Percentiles rank a stretch among this genome's conserved stretches.
Evolutionary conservation across 2,888 invertebrate species (phyloP).

Genomic region (Shargacucullia verbasci): DNA sequence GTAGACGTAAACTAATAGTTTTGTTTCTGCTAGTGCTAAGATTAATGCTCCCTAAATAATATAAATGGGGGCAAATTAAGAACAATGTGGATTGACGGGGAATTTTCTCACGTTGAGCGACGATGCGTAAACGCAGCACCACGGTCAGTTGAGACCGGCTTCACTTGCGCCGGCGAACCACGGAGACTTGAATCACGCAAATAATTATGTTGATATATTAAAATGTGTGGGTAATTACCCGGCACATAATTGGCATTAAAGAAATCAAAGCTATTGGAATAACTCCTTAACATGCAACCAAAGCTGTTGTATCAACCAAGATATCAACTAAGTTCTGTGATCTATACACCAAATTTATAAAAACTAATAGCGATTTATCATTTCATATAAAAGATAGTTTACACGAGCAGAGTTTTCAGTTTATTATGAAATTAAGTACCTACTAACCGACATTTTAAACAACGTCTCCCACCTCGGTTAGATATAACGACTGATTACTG

Average conservation of each 20-base stretch:
- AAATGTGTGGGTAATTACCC: conserved; percentile 51
- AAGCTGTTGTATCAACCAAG: neutral
- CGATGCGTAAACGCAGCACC: conserved; percentile 80
- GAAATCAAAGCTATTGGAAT: conserved; percentile 27
- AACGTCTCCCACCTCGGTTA: too few relatives aligned
- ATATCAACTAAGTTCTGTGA: too few relatives aligned
- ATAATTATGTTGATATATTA: conserved; percentile 53
- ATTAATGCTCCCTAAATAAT: conserved; percentile 63
- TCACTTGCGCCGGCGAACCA: conserved; percentile 67
- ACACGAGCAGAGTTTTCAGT: too few relatives aligned
- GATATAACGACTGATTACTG: too few relatives aligned
- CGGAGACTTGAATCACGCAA: conserved; percentile 72
- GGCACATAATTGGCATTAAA: conserved; percentile 36
- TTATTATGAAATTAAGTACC: too few relatives aligned
- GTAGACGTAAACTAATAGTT: conserved; percentile 18
- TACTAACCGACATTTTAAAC: too few relatives aligned
- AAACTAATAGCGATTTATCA: too few relatives aligned
- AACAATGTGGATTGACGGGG: conserved; percentile 78
- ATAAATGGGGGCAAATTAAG: conserved; percentile 75
- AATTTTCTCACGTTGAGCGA: conserved; percentile 83
- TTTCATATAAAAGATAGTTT: too few relatives aligned
- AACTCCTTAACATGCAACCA: conserved; percentile 9
- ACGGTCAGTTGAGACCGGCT: conserved; percentile 78
- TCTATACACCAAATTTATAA: too few relatives aligned
- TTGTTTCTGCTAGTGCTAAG: conserved; percentile 32